Conservation (phyloP, 2,888 invertebrate species). For the Apodemia duryi region DNA sequence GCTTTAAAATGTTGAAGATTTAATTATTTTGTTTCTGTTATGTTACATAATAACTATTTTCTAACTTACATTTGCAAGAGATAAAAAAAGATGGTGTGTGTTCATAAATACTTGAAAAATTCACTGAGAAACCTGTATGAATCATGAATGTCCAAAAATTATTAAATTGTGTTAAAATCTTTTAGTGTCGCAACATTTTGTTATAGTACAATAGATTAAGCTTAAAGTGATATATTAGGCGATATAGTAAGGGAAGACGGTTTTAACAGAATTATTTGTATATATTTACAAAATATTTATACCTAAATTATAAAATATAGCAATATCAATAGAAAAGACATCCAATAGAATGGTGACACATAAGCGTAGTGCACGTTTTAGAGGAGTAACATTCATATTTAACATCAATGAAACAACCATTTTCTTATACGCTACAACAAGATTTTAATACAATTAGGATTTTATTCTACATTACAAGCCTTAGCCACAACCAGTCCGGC, state of each 20-base stretch:
- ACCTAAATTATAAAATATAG: slow-evolving; percentile 3
- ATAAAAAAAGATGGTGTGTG: not conserved
- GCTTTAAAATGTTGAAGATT: not conserved
- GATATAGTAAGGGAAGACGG: slow-evolving; percentile 14
- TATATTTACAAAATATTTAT: slow-evolving; percentile 23
- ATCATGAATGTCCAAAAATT: not conserved
- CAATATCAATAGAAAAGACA: slow-evolving; percentile 36
- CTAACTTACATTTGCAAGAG: not conserved
- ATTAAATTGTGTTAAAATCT: not conserved
- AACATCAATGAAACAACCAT: slow-evolving; percentile 43
- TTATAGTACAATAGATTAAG: not conserved
- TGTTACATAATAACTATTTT: not conserved
- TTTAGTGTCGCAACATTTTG: not conserved
- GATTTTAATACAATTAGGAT: slow-evolving; percentile 17
- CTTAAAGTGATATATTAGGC: slow-evolving; percentile 14
- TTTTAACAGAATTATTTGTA: slow-evolving; percentile 22
- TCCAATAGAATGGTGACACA: slow-evolving; percentile 39
- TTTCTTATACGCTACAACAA: slow-evolving; percentile 32
- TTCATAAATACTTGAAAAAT: not conserved
- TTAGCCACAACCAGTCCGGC: slow-evolving; percentile 32
- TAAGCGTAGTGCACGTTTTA: slow-evolving; percentile 41
- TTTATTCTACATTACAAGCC: not conserved
- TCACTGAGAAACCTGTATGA: not conserved
- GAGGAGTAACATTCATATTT: slow-evolving; percentile 37
- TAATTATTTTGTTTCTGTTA: too few species aligned